These are phyloP conservation scores for Cremastobaeus sp. DNA, from an alignment of 2,888 invertebrate species.

Conservation along the genomic window DNA sequence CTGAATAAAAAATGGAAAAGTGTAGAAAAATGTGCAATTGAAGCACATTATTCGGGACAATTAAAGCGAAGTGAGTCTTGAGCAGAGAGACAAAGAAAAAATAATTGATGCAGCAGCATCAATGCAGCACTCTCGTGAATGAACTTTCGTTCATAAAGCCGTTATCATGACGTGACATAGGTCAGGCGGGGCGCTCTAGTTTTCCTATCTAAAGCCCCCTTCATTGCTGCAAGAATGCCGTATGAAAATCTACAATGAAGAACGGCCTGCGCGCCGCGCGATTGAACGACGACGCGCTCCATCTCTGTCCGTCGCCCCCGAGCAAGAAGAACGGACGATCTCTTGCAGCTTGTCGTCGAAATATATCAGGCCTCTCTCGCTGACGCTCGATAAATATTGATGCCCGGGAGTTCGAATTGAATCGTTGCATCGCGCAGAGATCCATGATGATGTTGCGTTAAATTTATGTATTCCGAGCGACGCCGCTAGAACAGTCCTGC, in stretches of 20 bases:
- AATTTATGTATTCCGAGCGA: conserved; percentile 48
- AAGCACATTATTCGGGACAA: conserved; percentile 45
- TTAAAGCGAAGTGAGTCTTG: conserved; percentile 49
- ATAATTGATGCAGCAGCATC: conserved; percentile 54
- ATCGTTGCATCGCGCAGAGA: conserved; percentile 53
- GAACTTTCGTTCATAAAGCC: conserved; percentile 56
- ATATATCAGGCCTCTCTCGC: conserved; percentile 57
- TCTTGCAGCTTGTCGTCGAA: conserved; percentile 56
- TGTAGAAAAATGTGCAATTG: conserved; percentile 38
- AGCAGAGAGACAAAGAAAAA: conserved; percentile 54
- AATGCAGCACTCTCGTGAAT: conserved; percentile 59
- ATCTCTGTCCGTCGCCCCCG: conserved; percentile 26
- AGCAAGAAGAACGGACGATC: conserved; percentile 54
- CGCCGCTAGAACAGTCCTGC: conserved; percentile 3
- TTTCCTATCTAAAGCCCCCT: conserved; percentile 64
- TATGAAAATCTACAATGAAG: conserved; percentile 61
- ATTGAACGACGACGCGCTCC: conserved; percentile 26
- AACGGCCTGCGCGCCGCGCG: conserved; percentile 49
- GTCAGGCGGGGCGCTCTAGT: conserved; percentile 70
- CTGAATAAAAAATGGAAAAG: conserved; percentile 5
- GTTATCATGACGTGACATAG: conserved; percentile 67
- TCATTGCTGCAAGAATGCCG: conserved; percentile 58
- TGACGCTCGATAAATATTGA: conserved; percentile 61
- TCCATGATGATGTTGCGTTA: conserved; percentile 42
- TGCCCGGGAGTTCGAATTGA: conserved; percentile 57